phyloP scores from a whole-genome alignment of 1,140 invertebrate genomes.

The Bursaphelenchus mucronatus region DNA sequence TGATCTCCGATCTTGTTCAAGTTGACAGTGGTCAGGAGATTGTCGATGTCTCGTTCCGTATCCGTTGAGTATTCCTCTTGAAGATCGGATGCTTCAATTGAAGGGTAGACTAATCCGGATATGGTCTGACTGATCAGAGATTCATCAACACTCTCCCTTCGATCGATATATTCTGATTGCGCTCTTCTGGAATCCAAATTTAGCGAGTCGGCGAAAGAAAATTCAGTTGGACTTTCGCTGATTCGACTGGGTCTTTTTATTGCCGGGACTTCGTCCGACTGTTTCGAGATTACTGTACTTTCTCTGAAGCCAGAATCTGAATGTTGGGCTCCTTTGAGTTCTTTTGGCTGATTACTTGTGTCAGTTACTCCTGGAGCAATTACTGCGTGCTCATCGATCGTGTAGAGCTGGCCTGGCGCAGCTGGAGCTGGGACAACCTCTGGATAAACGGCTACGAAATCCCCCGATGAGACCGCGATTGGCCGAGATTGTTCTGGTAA shows the following conservation, averaged over 20 bases:
- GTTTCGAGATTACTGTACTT: slow-evolving; percentile 1
- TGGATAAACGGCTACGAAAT: background rate
- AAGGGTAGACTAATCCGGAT: too few relatives aligned
- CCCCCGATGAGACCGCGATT: background rate
- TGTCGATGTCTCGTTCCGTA: too few relatives aligned
- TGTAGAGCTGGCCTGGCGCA: background rate
- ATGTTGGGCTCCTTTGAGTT: slow-evolving; percentile 9
- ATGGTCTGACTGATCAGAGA: too few relatives aligned
- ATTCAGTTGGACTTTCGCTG: slow-evolving; percentile 14
- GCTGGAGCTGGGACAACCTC: background rate
- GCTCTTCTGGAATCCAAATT: background rate
- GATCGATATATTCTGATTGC: slow-evolving; percentile 5
- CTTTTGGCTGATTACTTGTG: slow-evolving; percentile 8
- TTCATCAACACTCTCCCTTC: slow-evolving; percentile 3
- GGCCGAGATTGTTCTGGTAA: background rate
- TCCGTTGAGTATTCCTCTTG: too few relatives aligned
- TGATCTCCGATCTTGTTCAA: too few relatives aligned
- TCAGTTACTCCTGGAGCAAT: background rate
- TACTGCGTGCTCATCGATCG: slow-evolving; percentile 14
- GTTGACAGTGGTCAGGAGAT: too few relatives aligned
- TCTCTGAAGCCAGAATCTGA: slow-evolving; percentile 19
- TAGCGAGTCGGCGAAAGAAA: background rate
- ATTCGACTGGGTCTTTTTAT: background rate
- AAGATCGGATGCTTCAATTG: too few relatives aligned
- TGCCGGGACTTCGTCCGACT: slow-evolving; percentile 1